phyloP scores from a whole-genome alignment of 2,888 invertebrate species.

The Dynastes grantii region DNA sequence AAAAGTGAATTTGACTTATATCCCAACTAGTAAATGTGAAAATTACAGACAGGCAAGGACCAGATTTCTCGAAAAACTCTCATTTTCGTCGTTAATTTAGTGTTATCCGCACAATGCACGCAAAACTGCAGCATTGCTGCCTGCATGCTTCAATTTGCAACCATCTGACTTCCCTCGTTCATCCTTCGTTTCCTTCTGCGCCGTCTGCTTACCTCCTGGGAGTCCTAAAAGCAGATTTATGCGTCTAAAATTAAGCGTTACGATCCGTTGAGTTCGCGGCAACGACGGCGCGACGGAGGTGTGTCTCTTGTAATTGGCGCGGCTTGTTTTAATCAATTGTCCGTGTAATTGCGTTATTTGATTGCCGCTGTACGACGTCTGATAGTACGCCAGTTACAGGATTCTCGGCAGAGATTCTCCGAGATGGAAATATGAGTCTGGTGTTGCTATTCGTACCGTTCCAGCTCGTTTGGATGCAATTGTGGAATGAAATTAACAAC shows the following conservation, averaged over 20 bases:
- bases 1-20: too few species aligned
- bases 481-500: background rate
- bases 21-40: too few species aligned
- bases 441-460: background rate
- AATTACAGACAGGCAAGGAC: too few species aligned
- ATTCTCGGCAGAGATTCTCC: too few species aligned
- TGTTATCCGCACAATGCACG: background rate
- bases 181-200: background rate
- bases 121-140: background rate
- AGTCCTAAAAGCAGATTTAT: constrained; percentile 61
- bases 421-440: too few species aligned
- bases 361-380: background rate
- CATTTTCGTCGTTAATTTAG: too few species aligned
- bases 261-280: constrained; percentile 56
- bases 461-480: background rate
- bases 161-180: background rate
- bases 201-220: constrained; percentile 55
- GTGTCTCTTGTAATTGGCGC: constrained; percentile 57
- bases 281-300: constrained; percentile 46
- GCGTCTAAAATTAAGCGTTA: constrained; percentile 60
- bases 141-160: too few species aligned
- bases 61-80: too few species aligned
- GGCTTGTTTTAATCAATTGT: constrained; percentile 59
- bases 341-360: constrained; percentile 57
- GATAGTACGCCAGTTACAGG: too few species aligned